Percentiles rank a stretch among this genome's conserved stretches.
phyloP scores from a whole-genome alignment of 2,888 invertebrate species.

The Amiota communis region DNA sequence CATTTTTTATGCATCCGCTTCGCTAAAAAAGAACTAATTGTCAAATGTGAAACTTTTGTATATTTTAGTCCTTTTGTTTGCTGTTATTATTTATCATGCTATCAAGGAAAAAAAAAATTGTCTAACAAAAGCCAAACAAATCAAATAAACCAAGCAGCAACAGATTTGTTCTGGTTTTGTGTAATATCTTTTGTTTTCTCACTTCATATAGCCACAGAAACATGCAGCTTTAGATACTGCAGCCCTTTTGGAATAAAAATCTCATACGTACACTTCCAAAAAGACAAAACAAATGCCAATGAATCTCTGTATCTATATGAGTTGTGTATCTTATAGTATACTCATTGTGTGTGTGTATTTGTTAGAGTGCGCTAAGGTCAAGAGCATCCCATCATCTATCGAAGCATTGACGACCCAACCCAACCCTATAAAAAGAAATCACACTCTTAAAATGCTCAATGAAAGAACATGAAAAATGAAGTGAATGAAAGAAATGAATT shows the following conservation, averaged over 20 bases:
- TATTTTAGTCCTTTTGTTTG: not conserved
- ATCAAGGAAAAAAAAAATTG: slow-evolving; percentile 2
- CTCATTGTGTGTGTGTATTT: slow-evolving; percentile 1
- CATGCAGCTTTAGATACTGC: slow-evolving; percentile 15
- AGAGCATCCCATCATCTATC: slow-evolving; percentile 40
- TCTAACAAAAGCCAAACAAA: slow-evolving; percentile 14
- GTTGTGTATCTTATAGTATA: too few species aligned
- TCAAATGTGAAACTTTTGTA: not conserved
- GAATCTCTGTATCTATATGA: not conserved
- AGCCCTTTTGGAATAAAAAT: slow-evolving; percentile 16
- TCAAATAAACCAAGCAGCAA: slow-evolving; percentile 29
- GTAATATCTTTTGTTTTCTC: not conserved
- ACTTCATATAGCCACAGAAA: not conserved
- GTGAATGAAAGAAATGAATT: slow-evolving; percentile 57
- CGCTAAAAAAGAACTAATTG: slow-evolving; percentile 36
- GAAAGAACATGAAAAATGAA: slow-evolving; percentile 55
- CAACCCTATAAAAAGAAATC: slow-evolving; percentile 47
- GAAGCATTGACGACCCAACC: slow-evolving; percentile 42
- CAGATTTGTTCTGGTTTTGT: slow-evolving; percentile 32
- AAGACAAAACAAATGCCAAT: slow-evolving; percentile 22
- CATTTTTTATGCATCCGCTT: not conserved
- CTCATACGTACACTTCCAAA: not conserved
- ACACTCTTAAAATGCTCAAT: slow-evolving; percentile 33
- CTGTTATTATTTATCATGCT: not conserved
- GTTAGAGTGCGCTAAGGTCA: slow-evolving; percentile 46